Evolutionary conservation across 2,113 vertebrate genomes (phyloP).

Genomic region (Seriola rivoliana): DNA sequence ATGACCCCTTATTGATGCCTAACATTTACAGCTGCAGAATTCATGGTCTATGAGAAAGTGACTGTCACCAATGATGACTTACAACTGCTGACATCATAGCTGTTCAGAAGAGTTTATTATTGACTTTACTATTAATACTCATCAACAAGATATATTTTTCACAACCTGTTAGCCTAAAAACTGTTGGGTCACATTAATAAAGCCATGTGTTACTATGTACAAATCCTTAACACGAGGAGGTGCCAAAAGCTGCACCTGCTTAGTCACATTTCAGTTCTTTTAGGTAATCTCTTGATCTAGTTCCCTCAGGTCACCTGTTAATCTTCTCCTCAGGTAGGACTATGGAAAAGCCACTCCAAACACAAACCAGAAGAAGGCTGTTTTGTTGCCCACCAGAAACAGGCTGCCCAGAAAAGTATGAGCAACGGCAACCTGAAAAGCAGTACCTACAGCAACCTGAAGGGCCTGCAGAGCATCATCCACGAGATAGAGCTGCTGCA

Average conservation of each 20-base stretch:
- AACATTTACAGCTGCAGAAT: background rate
- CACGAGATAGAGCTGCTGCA: constrained; percentile 86
- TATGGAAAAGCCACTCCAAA: constrained; percentile 90
- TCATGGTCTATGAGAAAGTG: background rate
- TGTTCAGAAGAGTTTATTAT: background rate
- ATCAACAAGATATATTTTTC: constrained; percentile 2
- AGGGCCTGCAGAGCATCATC: constrained; percentile 84
- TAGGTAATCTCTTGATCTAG: background rate
- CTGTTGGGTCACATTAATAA: background rate
- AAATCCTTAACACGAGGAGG: background rate
- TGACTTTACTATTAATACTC: background rate
- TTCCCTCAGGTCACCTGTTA: background rate
- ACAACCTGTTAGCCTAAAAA: background rate
- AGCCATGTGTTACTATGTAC: background rate
- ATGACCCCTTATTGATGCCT: background rate
- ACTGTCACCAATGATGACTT: background rate
- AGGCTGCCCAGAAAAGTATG: constrained; percentile 49
- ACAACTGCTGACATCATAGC: background rate
- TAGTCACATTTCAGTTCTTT: background rate
- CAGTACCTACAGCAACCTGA: constrained; percentile 56
- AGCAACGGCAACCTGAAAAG: constrained; percentile 43
- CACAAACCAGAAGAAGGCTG: constrained; percentile 82
- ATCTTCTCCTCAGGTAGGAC: constrained; percentile 86
- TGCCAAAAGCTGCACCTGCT: background rate
- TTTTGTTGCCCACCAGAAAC: constrained; percentile 79